Evolutionary conservation across 2,113 vertebrate species (phyloP), one percentile per base, ranked within the genome.

Genomic region (Oreochromis niloticus): DNA sequence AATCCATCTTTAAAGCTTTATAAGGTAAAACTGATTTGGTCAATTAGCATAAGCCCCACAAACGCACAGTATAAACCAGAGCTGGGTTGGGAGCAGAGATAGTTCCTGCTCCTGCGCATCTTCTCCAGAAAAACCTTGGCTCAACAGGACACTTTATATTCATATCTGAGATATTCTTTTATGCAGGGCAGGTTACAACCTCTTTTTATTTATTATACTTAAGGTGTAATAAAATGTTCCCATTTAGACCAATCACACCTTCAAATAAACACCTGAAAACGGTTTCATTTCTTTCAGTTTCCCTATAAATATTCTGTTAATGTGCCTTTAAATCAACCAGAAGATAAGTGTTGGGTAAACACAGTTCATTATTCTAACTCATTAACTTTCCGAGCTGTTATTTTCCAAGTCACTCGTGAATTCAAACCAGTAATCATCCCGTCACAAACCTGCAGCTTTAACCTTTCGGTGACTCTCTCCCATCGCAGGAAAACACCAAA

Each of bases 311-410:
- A 55, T 17, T 34, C 16, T 30, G 24, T 17, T 63, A 3, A 48
- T 50, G 5, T 12, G 24, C 7, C 43, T 85, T 79, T 79, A 66
- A 59, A 82, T 54, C 36, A 80, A 46, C 6, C 36, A 34, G 50
- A 73, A 50, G 41, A 32, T 82, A 22, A 55, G 19, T 19, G 50
- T 7, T 24, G 24, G 8, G 14, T 73, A 68, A 54, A 55, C n/a
- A 48, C 5, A 32, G 6, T 24, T 57, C 7, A 82, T 63, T 39
- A 54, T 82, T 81, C 22, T 24, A 24, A 43, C 13, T 88, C 75
- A 89, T 81, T 85, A 82, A 71, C 36, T n/a, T 82, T 34, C 50
- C 50, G 7, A 1, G 6, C 50, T 46, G 52, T 46, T 56, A 48
- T 79, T 55, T 43, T 50, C 24, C 48, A 73, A 12, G 9, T 54